Conservation (phyloP, 2,888 invertebrate species). For the Acholoe squamosa region DNA sequence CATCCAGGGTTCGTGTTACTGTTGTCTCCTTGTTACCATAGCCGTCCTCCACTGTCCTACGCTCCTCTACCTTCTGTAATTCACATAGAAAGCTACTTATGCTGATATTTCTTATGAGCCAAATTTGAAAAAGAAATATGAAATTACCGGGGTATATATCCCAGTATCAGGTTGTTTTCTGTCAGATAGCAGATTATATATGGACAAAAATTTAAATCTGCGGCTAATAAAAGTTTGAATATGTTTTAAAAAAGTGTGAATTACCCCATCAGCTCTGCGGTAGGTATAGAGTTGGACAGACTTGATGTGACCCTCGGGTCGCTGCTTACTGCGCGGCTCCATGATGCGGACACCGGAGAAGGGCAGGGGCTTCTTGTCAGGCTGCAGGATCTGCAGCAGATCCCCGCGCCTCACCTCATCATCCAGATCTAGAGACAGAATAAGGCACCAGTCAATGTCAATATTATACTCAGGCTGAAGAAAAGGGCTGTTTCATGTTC, state of each 20-base stretch:
- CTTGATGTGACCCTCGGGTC: conserved; percentile 22
- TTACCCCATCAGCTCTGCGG: conserved; percentile 68
- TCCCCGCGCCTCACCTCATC: conserved; percentile 54
- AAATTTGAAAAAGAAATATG: no score
- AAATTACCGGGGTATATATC: no score
- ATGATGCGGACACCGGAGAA: conserved; percentile 53
- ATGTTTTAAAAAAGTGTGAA: neutral
- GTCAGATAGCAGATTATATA: no score
- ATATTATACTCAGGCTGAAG: no score
- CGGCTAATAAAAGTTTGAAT: no score
- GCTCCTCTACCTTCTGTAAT: conserved; percentile 73
- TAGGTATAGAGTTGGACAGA: conserved; percentile 66
- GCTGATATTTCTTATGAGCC: no score
- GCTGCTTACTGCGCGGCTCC: conserved; percentile 45
- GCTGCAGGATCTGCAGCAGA: conserved; percentile 48
- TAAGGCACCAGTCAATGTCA: no score
- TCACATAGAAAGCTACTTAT: neutral
- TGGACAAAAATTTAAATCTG: no score
- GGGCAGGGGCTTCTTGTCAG: neutral
- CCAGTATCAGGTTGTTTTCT: no score
- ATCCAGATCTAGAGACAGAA: conserved; percentile 5
- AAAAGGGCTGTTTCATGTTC: no score
- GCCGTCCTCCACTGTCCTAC: conserved; percentile 72
- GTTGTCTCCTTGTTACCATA: conserved; percentile 73
- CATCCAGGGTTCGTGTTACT: conserved; percentile 72